Evolutionary conservation across 2,888 invertebrate genomes (phyloP), one percentile per base, ranked within the genome.

Genomic region (Polydrusus pterygomalis): DNA sequence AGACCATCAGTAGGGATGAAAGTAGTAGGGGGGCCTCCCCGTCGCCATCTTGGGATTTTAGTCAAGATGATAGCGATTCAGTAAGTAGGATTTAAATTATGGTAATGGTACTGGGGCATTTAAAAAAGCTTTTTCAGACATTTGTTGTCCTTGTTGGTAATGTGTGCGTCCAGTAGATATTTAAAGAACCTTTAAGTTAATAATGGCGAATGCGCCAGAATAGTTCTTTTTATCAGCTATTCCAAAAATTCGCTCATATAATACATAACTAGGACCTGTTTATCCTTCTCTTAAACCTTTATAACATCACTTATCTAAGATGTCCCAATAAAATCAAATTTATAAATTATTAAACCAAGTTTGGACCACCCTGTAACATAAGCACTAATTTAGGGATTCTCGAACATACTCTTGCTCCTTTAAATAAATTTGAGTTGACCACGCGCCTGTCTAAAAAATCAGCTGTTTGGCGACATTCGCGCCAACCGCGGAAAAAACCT

Each of bases 41-140:
- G 8, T 87, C 86, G 18, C 86, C 87, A 3, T 85, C 85, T 17
- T 88, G 88, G 88, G 87, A 88, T 81, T 88, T 88, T 78, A 87
- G 85, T 75, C 76, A 82, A 20, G 86, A 86, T 49, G 86, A 86
- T 15, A 85, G 84, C 67, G 86, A 87, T 79, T 83, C 84, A 77
- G 87, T 87, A 76, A 87, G 86, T 75, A 58, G 51, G 25, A 25
- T 30, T 54, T 47, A 2, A 30, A 54, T n/a, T 1, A 20, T 18
- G 56, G 7, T 38, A 17, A 34, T 10, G 17, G 34, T 56, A 51
- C 11, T 38, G 38, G 7, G 38, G 38, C 34, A 60, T 18, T 60
- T 38, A 38, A 58, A 34, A 60, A 38, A 17, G 49, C 49, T 49
- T 49, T 51, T 7, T 25, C 25, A 25, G 25, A 25, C 1, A 3